Evolutionary conservation across 1,140 invertebrate species (phyloP).

Genomic region (Meloidogyne floridensis): DNA sequence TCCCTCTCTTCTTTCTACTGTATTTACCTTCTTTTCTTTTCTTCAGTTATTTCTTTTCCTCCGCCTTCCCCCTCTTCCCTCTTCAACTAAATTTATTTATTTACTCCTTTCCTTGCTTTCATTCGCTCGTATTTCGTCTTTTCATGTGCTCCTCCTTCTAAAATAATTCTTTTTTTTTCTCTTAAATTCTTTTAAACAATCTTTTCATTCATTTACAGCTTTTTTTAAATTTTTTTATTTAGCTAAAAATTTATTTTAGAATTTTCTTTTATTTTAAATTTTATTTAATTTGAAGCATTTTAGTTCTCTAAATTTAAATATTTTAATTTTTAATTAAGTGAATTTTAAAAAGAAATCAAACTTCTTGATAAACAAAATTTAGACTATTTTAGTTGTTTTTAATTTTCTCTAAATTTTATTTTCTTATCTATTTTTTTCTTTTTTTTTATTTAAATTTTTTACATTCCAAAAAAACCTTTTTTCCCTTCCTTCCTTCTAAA

Average conservation of each 20-base stretch:
- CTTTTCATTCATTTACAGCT: not conserved
- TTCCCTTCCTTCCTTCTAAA: not conserved
- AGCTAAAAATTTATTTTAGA: too few relatives aligned
- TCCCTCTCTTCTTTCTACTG: not conserved
- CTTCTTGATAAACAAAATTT: too few relatives aligned
- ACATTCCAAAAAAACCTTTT: not conserved
- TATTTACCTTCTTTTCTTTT: conserved; percentile 3
- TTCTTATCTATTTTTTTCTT: not conserved
- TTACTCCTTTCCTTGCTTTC: not conserved
- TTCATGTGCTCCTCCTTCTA: conserved; percentile 5
- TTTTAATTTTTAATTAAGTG: too few relatives aligned
- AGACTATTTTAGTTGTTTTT: too few relatives aligned
- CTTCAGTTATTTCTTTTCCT: not conserved
- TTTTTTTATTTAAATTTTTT: not conserved
- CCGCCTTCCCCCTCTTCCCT: not conserved
- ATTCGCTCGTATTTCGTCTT: conserved; percentile 3
- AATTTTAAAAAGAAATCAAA: too few relatives aligned
- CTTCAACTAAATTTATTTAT: not conserved
- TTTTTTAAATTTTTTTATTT: not conserved
- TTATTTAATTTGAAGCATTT: too few relatives aligned
- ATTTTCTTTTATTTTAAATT: too few relatives aligned
- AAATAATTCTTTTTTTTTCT: not conserved
- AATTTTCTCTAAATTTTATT: too few relatives aligned
- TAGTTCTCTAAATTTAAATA: too few relatives aligned
- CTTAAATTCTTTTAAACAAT: not conserved